Conservation (phyloP, 53 echinoderm and acorn worm genomes). For the Apostichopus leukothele region DNA sequence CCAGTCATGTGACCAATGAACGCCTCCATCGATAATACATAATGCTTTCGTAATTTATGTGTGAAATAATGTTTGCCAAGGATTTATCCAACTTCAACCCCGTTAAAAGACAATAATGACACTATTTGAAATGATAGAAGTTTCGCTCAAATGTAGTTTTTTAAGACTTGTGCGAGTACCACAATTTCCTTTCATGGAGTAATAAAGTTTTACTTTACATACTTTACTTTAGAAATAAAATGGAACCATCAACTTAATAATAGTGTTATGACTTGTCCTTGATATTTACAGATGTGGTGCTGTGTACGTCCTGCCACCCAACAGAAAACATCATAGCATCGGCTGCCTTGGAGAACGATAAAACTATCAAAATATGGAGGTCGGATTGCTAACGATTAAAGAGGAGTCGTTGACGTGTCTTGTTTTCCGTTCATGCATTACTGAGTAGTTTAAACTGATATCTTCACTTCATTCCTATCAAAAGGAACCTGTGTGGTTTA, state of each 20-base stretch:
- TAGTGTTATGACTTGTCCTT: not conserved
- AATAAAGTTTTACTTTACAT: not conserved
- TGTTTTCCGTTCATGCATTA: not conserved
- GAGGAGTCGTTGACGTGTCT: not conserved
- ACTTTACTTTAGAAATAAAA: no score
- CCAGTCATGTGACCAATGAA: no score
- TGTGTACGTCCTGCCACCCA: constrained; percentile 95
- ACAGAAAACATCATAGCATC: constrained; percentile 98
- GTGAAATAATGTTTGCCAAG: no score
- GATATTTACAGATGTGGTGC: constrained; percentile 83
- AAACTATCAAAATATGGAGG: constrained; percentile 98
- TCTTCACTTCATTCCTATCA: not conserved
- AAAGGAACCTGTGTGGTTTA: not conserved
- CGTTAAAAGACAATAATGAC: no score
- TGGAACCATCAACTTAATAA: no score
- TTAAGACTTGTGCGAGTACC: no score
- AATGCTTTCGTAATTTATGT: no score
- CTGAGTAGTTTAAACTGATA: not conserved
- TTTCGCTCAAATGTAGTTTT: no score
- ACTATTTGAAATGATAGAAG: no score
- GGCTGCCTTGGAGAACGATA: constrained; percentile 96
- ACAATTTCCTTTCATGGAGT: no score
- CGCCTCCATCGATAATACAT: no score
- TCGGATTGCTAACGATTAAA: constrained; percentile 82
- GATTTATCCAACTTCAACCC: no score